Percentiles rank a stretch among this genome's conserved stretches.
phyloP scores from a whole-genome alignment of 2,797 vertebrate genomes.

The Pristis pectinata region DNA sequence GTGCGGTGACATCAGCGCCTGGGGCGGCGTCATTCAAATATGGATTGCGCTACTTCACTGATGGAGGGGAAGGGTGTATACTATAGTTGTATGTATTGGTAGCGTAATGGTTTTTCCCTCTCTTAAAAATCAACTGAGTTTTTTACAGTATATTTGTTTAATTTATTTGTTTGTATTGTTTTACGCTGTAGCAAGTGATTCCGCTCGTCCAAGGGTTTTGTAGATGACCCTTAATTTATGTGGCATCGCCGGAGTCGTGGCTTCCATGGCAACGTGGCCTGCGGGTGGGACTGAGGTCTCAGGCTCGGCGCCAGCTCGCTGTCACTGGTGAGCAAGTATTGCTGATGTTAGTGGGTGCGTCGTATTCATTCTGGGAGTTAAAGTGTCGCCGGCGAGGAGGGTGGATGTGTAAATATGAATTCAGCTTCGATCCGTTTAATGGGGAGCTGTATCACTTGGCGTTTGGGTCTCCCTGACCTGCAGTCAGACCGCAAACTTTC shows the following conservation, averaged over 20 bases:
- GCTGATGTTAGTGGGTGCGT: background rate
- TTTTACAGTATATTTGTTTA: background rate
- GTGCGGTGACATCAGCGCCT: background rate
- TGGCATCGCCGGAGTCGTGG: background rate
- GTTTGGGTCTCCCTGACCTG: background rate
- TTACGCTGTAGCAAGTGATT: too few species aligned
- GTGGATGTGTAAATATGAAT: background rate
- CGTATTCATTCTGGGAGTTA: background rate
- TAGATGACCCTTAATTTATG: background rate
- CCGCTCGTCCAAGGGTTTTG: too few species aligned
- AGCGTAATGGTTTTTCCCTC: too few species aligned
- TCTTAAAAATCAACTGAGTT: background rate
- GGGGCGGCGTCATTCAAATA: constrained; percentile 34
- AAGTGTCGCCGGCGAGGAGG: background rate
- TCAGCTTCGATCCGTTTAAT: background rate
- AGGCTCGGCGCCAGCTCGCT: background rate
- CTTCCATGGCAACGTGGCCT: background rate
- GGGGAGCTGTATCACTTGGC: background rate
- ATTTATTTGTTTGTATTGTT: background rate
- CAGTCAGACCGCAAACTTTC: background rate
- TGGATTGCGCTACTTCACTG: background rate
- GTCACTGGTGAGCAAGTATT: background rate
- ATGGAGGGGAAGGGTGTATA: background rate
- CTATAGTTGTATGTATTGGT: too few species aligned
- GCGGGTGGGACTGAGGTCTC: background rate